Evolutionary conservation across 2,797 vertebrate species (phyloP).

Genomic region (Gila robusta): DNA sequence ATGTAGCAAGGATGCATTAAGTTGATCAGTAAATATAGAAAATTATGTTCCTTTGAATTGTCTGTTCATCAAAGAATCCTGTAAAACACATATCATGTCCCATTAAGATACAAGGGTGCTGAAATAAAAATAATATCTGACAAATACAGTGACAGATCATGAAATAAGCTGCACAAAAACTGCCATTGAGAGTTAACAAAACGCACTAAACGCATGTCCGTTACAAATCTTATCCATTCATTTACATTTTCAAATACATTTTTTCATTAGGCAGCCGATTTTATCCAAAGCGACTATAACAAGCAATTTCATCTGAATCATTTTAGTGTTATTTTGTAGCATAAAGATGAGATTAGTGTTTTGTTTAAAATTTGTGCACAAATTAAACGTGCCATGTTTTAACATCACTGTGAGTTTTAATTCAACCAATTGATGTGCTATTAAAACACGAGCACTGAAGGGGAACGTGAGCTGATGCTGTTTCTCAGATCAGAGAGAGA

Average conservation of each 20-base stretch:
- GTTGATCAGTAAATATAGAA: too few species aligned
- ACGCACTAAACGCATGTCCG: not conserved
- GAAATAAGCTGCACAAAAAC: not conserved
- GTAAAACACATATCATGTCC: not conserved
- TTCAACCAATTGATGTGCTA: too few species aligned
- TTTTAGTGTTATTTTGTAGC: not conserved
- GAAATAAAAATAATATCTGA: not conserved
- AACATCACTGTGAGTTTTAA: not conserved
- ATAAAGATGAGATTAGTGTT: not conserved
- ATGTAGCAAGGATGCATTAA: too few species aligned
- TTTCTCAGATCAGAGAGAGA: too few species aligned
- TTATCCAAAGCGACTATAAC: not conserved
- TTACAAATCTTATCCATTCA: too few species aligned
- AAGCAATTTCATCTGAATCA: too few species aligned
- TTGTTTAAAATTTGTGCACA: not conserved
- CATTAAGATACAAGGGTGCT: not conserved
- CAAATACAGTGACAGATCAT: not conserved
- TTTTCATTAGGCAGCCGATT: not conserved
- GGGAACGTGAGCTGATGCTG: too few species aligned
- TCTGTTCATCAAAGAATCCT: too few species aligned
- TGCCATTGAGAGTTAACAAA: not conserved
- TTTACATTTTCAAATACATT: too few species aligned
- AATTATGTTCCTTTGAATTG: too few species aligned
- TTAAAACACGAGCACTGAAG: too few species aligned
- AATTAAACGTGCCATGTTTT: not conserved